A percentile compares a stretch with the other conserved stretches of the same genome.
Evolutionary conservation across 2,888 invertebrate species (phyloP).

Genomic region (Mactromeris polynyma): DNA sequence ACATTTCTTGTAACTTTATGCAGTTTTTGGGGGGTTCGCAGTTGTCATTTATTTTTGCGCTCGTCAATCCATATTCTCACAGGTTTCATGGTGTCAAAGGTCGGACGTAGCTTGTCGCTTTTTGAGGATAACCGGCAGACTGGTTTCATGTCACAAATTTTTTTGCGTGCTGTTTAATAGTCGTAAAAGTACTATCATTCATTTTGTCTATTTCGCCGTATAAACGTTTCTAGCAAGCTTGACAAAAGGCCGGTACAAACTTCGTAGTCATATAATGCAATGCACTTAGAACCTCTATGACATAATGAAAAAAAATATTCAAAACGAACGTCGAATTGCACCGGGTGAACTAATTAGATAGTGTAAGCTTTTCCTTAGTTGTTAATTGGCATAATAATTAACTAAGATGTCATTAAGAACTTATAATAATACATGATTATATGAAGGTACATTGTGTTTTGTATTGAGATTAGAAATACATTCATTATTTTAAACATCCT

Average conservation of each 20-base stretch:
- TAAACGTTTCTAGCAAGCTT: background rate
- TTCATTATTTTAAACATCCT: too few relatives aligned
- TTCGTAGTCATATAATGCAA: background rate
- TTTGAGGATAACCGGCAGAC: constrained; percentile 17
- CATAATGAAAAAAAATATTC: background rate
- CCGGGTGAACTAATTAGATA: background rate
- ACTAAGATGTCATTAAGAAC: background rate
- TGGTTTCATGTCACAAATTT: background rate
- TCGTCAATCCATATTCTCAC: constrained; percentile 18
- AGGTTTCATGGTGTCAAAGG: constrained; percentile 13
- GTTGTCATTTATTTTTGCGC: background rate
- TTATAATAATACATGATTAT: background rate
- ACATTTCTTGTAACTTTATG: background rate
- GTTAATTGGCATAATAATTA: background rate
- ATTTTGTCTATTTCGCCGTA: constrained; percentile 1
- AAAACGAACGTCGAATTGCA: background rate
- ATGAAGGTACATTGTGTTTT: background rate
- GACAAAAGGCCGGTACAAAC: background rate
- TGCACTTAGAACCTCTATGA: constrained; percentile 4
- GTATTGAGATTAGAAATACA: too few relatives aligned
- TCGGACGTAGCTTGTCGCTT: background rate
- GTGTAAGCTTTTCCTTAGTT: background rate
- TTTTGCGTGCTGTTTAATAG: constrained; percentile 5
- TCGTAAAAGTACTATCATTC: constrained; percentile 18
- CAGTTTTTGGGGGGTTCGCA: constrained; percentile 9